These are phyloP conservation scores for Zosterops japonicus DNA, from an alignment of 2,113 vertebrate species.

Conservation along the genomic window DNA sequence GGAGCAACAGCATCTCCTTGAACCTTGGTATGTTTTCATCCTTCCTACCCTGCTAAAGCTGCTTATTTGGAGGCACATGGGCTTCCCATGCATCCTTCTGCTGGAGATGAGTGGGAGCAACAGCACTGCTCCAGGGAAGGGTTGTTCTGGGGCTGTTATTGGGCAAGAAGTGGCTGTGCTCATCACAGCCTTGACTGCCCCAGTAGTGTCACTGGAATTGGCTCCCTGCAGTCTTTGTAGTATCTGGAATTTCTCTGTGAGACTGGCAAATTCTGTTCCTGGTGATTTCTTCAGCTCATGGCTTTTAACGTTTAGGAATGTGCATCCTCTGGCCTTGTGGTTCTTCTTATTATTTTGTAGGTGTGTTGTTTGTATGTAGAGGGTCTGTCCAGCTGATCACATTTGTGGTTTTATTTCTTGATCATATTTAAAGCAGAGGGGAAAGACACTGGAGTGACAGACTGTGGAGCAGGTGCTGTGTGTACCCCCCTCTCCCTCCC, in stretches of 20 bases:
- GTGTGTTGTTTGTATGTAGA: fast-evolving
- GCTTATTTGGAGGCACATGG: not conserved
- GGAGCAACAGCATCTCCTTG: not conserved
- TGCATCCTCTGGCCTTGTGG: not conserved
- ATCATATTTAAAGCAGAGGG: not conserved
- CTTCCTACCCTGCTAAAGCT: not conserved
- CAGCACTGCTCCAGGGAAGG: fast-evolving
- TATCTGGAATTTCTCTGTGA: not conserved
- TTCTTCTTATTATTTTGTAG: not conserved
- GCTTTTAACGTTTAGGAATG: not conserved
- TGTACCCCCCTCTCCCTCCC: not conserved
- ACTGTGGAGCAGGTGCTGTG: not conserved
- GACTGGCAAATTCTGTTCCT: not conserved
- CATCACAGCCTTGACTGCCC: not conserved
- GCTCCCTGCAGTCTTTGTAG: not conserved
- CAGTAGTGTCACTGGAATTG: fast-evolving
- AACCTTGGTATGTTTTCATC: not conserved
- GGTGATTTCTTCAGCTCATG: not conserved
- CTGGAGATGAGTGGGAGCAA: not conserved
- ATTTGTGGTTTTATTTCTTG: not conserved
- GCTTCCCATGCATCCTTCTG: not conserved
- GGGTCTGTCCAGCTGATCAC: not conserved
- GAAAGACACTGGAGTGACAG: not conserved
- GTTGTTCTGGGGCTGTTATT: not conserved
- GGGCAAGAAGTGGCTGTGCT: fast-evolving